Base-by-base conservation (phyloP, 2,113 vertebrate species). In the Epinephelus lanceolatus region DNA sequence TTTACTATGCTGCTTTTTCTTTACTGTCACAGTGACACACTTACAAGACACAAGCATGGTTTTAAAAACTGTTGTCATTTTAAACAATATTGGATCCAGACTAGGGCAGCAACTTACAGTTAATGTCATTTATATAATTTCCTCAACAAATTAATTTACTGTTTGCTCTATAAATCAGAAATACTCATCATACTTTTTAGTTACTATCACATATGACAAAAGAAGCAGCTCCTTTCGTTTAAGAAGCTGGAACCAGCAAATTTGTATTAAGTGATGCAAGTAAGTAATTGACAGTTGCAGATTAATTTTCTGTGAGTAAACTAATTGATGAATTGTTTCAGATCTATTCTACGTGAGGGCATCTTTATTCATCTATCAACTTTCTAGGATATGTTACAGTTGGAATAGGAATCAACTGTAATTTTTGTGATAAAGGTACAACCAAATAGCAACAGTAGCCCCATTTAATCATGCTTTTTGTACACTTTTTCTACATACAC, bases 1-100 rank as follows among this genome's bases (percentile, higher is more conserved):
- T 71, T 74, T n/a, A 83, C 55, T 33, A 6, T 76, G 77, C n/a
- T 52, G 11, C 23, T 59, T 25, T 56, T 81, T 76, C 56, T 56
- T 17, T 71, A n/a, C 67, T 57, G 47, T 69, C 56, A 77, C 66
- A 78, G 9, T 59, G 23, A 30, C 47, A 21, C 23, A 4, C 40
- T 68, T 42, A 76, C 66, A 71, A 13, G n/a, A 33, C 1, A 2
- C 30, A 53, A 1, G 11, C 53, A 3, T 66, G n/a, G 52, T 33
- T 30, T 37, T 53, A 7, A 23, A 12, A 9, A 19, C 37, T 18
- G 18, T 53, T 30, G 14, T 37, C 30, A 21, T 33, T 71, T 8
- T 1, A 6, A 53, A 23, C 14, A 25, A 61, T 42, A 15, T 8
- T 68, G 17, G 33, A 37, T 37, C 33, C 33, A 37, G 33, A 37